Evolutionary conservation across 2,797 vertebrate species (phyloP).

Genomic region (Percopsis omiscomaycus): DNA sequence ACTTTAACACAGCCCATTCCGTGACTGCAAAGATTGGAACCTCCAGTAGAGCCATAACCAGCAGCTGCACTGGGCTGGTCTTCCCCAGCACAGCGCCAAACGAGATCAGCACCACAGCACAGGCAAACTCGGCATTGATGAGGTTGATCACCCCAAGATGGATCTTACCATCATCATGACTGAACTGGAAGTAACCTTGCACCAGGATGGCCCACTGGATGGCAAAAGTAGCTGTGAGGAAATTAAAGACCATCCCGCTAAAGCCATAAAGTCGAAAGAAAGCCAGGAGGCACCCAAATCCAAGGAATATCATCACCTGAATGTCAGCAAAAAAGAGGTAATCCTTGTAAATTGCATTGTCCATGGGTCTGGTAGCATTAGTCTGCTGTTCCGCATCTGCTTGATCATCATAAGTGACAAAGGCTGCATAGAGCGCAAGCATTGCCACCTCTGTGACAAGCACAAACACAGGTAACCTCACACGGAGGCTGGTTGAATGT

Average conservation of each 20-base stretch:
- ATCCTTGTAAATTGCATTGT: constrained; percentile 69
- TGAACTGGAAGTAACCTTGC: constrained; percentile 82
- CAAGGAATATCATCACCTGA: constrained; percentile 86
- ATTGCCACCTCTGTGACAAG: constrained; percentile 72
- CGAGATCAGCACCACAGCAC: constrained; percentile 83
- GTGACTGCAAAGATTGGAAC: constrained; percentile 77
- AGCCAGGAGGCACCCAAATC: constrained; percentile 82
- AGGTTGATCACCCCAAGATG: constrained; percentile 79
- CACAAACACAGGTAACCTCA: constrained; percentile 74
- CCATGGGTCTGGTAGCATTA: constrained; percentile 59
- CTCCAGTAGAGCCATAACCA: constrained; percentile 81
- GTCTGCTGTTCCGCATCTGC: constrained; percentile 52
- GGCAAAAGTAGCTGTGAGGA: constrained; percentile 82
- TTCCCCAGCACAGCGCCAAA: constrained; percentile 83
- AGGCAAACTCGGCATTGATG: constrained; percentile 81
- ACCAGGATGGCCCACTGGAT: constrained; percentile 85
- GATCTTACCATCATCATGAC: constrained; percentile 71
- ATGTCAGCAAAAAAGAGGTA: constrained; percentile 84
- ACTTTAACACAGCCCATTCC: constrained; percentile 77
- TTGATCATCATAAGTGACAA: constrained; percentile 78
- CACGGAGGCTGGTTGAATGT: constrained; percentile 44
- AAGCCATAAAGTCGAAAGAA: constrained; percentile 83
- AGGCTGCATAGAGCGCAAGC: constrained; percentile 73
- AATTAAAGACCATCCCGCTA: constrained; percentile 82
- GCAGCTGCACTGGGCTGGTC: constrained; percentile 82